Evolutionary conservation across 1,140 invertebrate species (phyloP), one percentile per base, ranked within the genome.

Genomic region (Euura lappo): DNA sequence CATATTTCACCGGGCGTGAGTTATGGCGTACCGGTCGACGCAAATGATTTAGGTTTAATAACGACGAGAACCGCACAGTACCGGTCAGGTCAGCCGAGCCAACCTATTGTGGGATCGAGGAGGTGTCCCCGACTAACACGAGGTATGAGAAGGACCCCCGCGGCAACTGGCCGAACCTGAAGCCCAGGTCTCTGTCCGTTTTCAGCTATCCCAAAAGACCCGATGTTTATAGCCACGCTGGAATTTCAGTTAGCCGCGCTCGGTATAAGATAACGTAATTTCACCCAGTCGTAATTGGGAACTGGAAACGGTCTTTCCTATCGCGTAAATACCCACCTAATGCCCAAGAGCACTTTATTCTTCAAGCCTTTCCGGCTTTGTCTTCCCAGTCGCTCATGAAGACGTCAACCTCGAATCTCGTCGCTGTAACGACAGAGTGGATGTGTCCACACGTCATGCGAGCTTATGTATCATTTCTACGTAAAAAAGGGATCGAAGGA

Each of bases 21-120:
- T 86, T 86, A 86, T 86, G 80, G 83, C 81, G 78, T 78, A 74
- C 28, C 78, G 46, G 78, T 77, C 79, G 81, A 86, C 84, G 83
- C 80, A 79, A 86, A 85, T 85, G 85, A 86, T 86, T 86, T 85
- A 86, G 84, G 82, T 86, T 86, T 85, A 86, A 86, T 86, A 86
- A 85, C 79, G 84, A 80, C 78, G 78, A 77, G 69, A 60, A 60
- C 51, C 51, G 51, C 3, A 60, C 51, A 8, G 51, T n/a, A 60
- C 51, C 51, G 75, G 72, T 77, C 82, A 79, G 84, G 83, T 85
- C 82, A 82, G 82, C 80, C 75, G 80, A 79, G 75, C 80, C 82
- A 84, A 85, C 82, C 76, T 72, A 71, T 65, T 72, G 67, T 75
- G 70, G 72, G 76, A 75, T 71, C 65, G 72, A 44, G 42, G 60